Evolutionary conservation across 2,113 vertebrate species (phyloP).

Genomic region (Struthidea cinerea): DNA sequence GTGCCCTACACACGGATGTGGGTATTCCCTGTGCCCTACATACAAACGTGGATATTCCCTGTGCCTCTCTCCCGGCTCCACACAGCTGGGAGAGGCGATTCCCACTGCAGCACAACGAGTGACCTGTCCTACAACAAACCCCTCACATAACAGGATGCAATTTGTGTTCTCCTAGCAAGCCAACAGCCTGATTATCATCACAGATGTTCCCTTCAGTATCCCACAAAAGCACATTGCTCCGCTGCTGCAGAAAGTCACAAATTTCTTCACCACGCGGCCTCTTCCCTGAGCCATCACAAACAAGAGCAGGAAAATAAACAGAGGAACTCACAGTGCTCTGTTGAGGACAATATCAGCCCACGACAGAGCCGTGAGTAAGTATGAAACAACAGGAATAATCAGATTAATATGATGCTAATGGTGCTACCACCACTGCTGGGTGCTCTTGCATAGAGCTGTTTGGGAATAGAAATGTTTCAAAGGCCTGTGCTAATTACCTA

Average conservation of each 20-base stretch:
- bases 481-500: background rate
- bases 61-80: background rate
- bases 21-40: background rate
- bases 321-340: background rate
- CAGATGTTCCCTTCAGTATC: background rate
- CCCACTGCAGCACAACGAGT: background rate
- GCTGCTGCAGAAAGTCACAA: background rate
- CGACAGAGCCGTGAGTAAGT: background rate
- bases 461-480: background rate
- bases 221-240: background rate
- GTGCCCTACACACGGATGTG: background rate
- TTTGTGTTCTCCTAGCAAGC: background rate
- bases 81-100: background rate
- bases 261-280: background rate
- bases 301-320: background rate
- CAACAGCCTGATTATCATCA: background rate
- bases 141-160: background rate
- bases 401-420: background rate
- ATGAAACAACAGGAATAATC: background rate
- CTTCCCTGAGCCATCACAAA: background rate
- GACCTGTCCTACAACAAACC: background rate
- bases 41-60: background rate
- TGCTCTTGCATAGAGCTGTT: rapidly evolving
- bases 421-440: background rate
- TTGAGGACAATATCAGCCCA: background rate